phyloP scores from a whole-genome alignment of 2,113 vertebrate genomes.

The Felis catus region F.catus_Fca126_mat1.0 CM031420.1:90816501-90817000 shows the following conservation, averaged over 20 bases:
- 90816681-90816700: background rate
- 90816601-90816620: background rate
- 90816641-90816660: background rate
- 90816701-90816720: background rate
- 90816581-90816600: background rate
- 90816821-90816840: background rate
- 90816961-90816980: background rate
- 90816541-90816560: background rate
- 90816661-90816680: background rate
- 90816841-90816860: background rate
- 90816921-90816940: background rate
- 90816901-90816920: background rate
- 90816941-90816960: background rate
- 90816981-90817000: background rate
- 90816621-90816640: background rate
- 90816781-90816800: background rate
- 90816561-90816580: background rate
- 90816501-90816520: background rate
- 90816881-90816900: background rate
- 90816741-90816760: background rate
- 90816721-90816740: background rate
- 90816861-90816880: background rate
- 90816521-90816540: background rate
- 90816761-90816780: background rate
- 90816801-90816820: background rate